Conservation (phyloP, 1,140 invertebrate species). For the Streblospio benedicti region DNA sequence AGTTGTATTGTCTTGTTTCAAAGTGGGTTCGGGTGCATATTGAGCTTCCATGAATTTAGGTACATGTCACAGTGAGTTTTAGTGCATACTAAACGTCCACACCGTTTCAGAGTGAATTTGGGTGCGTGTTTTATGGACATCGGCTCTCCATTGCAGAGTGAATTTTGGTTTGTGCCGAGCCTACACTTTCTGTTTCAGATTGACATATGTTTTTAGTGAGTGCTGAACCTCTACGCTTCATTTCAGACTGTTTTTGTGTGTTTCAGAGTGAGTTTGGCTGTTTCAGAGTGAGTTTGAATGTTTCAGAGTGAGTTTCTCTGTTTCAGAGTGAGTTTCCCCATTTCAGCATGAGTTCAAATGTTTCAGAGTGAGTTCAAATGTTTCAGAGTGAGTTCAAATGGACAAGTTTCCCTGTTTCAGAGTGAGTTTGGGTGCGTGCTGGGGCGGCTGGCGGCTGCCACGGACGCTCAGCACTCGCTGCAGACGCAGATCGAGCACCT, state of each 20-base stretch:
- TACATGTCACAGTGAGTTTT: no score
- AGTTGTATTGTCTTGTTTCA: no score
- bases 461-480: conserved; percentile 26
- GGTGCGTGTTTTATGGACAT: neutral
- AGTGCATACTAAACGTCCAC: no score
- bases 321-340: neutral
- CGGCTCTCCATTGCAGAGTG: neutral
- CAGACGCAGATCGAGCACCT: conserved; percentile 27
- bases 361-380: neutral
- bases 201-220: neutral
- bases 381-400: neutral
- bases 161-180: neutral
- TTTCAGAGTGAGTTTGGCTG: neutral
- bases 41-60: no score
- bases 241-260: neutral
- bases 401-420: conserved; percentile 14
- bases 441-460: conserved; percentile 16
- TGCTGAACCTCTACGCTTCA: neutral
- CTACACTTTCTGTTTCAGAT: neutral
- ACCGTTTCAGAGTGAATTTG: no score
- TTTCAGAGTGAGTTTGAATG: no score
- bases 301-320: neutral
- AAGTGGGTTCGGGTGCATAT: no score
- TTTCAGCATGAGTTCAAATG: neutral
- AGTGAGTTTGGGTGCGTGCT: conserved; percentile 19